Evolutionary conservation across 2,888 invertebrate genomes (phyloP), one percentile per base, ranked within the genome.

Genomic region (Lapara coniferarum): DNA sequence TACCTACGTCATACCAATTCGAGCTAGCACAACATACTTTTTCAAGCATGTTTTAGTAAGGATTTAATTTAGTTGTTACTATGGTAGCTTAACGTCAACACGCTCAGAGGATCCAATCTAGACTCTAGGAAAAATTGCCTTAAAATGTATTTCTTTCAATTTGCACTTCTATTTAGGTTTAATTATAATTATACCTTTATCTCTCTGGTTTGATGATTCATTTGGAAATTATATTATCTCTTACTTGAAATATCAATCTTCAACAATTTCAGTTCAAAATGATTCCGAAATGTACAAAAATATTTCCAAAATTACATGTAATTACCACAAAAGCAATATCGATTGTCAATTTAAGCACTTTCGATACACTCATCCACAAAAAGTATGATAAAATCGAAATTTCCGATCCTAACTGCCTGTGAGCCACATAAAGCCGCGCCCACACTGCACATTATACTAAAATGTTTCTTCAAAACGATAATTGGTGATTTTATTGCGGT

Each of bases 381-480:
- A 63, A 19, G 63, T 46, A 63, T 49, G 16, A 63, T 63, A 63
- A 63, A 63, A 63, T 46, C 49, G 44, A 63, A 49, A 49, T 49
- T 19, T 63, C 46, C 46, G 59, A 59, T 59, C 46, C 16, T 46
- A 63, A 63, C 46, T 49, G 63, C 19, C 49, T 19, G 19, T 49
- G 63, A 63, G 63, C 49, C 63, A 63, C 49, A 49, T 49, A 19
- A n/a, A 46, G 19, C 6, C 49, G 46, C 63, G 63, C 49, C 63
- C 63, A 49, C 63, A 63, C 49, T 63, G 63, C 63, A 63, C 16
- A 63, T 49, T 63, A 63, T 13, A 46, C 19, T 63, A 63, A 63
- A 63, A 63, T 63, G 63, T 63, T 63, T 63, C 63, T 63, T 63
- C 56, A 69, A 63, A 67, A 69, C 55, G 66, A 66, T 69, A 71